A percentile compares a stretch with the other conserved stretches of the same genome.
phyloP scores from a whole-genome alignment of 1,140 invertebrate genomes.

The Drosophila sp. region DNA sequence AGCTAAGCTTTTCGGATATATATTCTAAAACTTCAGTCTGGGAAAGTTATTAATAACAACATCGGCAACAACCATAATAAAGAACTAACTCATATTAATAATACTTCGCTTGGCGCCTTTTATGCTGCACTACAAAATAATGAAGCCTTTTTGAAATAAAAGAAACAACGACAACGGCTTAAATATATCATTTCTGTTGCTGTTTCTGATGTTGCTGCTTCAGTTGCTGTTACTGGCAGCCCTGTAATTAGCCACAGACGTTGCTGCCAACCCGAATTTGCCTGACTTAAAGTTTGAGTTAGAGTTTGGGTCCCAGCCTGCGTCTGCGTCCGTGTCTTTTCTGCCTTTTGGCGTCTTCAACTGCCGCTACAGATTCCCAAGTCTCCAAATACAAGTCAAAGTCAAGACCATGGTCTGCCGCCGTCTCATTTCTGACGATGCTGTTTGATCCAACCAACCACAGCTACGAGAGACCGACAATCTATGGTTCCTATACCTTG shows the following conservation, averaged over 20 bases:
- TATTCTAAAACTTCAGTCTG: too few relatives aligned
- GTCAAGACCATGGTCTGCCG: constrained; percentile 62
- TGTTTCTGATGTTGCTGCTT: constrained; percentile 22
- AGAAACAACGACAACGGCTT: constrained; percentile 42
- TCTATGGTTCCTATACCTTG: constrained; percentile 18
- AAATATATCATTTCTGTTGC: constrained; percentile 72
- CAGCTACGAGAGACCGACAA: constrained; percentile 27
- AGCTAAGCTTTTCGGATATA: too few relatives aligned
- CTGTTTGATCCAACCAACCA: constrained; percentile 65
- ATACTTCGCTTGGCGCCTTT: too few relatives aligned
- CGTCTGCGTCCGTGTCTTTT: constrained; percentile 47
- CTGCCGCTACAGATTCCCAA: constrained; percentile 69
- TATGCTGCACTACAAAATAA: too few relatives aligned
- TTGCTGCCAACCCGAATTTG: constrained; percentile 58
- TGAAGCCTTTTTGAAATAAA: constrained; percentile 28
- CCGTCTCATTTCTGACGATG: constrained; percentile 64
- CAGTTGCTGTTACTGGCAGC: constrained; percentile 66
- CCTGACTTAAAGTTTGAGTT: constrained; percentile 25
- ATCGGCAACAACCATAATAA: too few relatives aligned
- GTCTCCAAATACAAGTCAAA: constrained; percentile 67
- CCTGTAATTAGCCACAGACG: constrained; percentile 78
- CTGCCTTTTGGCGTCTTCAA: constrained; percentile 65
- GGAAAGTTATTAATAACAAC: too few relatives aligned
- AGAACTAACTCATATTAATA: too few relatives aligned
- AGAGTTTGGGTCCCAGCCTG: constrained; percentile 16